Evolutionary conservation across 2,113 vertebrate genomes (phyloP).

Genomic region (Nyctibius bracteatus): DNA sequence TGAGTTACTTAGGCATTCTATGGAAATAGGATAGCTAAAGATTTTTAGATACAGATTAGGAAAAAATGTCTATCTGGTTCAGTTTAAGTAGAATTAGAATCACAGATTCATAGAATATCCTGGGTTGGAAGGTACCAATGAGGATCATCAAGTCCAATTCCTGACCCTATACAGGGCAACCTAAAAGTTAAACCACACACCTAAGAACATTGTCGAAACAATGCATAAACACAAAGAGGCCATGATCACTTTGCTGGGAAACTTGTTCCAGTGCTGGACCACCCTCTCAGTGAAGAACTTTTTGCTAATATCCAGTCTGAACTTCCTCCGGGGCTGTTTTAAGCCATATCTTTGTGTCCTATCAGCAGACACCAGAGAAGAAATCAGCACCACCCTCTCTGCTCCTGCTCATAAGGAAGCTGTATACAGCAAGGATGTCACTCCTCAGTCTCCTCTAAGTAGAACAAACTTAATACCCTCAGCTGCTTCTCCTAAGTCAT

Average conservation of each 20-base stretch:
- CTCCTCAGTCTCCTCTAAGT: background rate
- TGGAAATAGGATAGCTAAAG: background rate
- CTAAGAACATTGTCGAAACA: background rate
- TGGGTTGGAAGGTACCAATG: background rate
- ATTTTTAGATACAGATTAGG: background rate
- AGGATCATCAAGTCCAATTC: background rate
- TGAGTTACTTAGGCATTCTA: background rate
- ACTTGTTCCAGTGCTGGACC: background rate
- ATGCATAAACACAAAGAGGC: background rate
- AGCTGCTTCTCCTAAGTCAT: rapidly evolving
- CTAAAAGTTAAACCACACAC: background rate
- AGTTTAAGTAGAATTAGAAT: background rate
- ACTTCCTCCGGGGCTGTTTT: background rate
- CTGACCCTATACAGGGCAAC: background rate
- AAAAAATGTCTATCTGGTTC: background rate
- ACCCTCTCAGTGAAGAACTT: background rate
- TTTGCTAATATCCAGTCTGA: background rate
- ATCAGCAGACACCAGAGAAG: background rate
- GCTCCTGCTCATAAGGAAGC: background rate
- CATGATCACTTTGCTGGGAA: background rate
- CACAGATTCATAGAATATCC: background rate
- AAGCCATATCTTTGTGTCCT: background rate
- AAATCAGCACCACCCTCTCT: background rate
- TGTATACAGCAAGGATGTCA: background rate
- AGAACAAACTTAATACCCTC: background rate